Conservation (phyloP, 2,888 invertebrate genomes). For the Lamproptera curius region DNA sequence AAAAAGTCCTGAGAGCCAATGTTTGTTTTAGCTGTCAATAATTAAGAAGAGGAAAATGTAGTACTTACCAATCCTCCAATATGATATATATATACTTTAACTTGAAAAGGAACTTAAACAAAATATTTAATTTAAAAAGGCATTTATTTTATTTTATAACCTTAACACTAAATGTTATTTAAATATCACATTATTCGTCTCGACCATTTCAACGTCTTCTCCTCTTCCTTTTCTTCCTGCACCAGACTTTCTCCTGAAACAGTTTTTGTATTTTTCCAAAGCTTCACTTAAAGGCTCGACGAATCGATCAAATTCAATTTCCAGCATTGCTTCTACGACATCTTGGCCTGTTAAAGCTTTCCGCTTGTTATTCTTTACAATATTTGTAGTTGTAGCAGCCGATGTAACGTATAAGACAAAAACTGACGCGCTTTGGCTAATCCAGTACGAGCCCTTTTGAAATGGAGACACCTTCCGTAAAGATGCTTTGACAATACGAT, state of each 20-base stretch:
- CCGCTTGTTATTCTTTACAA: conserved; percentile 89
- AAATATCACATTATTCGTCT: conserved; percentile 54
- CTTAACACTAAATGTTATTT: conserved; percentile 24
- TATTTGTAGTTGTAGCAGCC: conserved; percentile 88
- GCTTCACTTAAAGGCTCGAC: conserved; percentile 87
- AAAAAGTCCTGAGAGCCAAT: no score
- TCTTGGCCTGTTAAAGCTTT: conserved; percentile 94
- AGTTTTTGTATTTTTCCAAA: conserved; percentile 82
- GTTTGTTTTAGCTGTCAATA: no score
- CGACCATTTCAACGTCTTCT: conserved; percentile 62
- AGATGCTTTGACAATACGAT: conserved; percentile 93
- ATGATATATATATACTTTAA: no score
- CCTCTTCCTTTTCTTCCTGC: conserved; percentile 62
- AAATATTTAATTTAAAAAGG: no score
- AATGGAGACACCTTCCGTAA: conserved; percentile 87
- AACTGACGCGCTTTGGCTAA: conserved; percentile 94
- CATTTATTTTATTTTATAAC: no score
- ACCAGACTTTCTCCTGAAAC: conserved; percentile 74
- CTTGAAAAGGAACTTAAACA: no score
- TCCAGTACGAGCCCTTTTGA: conserved; percentile 95
- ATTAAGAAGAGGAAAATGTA: no score
- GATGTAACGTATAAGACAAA: conserved; percentile 97
- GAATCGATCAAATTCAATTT: conserved; percentile 95
- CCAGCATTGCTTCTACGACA: conserved; percentile 91
- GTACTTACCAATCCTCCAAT: no score